phyloP scores from a whole-genome alignment of 2,888 invertebrate genomes.

The Lepidocyrtoides sp. region DNA sequence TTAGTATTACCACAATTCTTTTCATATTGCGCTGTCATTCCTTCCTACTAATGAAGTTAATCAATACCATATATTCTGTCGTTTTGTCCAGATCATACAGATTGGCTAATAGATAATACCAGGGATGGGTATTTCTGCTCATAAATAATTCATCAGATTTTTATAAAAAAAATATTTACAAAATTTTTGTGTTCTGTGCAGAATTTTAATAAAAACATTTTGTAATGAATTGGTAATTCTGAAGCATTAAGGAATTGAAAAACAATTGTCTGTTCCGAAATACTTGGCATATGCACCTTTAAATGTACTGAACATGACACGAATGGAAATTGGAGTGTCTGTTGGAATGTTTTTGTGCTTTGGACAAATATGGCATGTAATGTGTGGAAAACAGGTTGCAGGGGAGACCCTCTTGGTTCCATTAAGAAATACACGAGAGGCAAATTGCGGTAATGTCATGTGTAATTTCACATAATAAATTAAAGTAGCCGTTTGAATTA shows the following conservation, averaged over 20 bases:
- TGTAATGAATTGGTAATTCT: no score
- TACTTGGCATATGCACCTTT: background rate
- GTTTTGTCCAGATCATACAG: constrained; percentile 57
- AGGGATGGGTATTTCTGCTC: constrained; percentile 71
- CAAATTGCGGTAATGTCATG: constrained; percentile 61
- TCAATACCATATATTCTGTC: background rate
- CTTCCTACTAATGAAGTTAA: background rate
- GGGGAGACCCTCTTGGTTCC: constrained; percentile 36
- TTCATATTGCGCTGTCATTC: background rate
- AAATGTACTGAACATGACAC: background rate
- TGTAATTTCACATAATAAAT: no score
- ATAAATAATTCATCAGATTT: constrained; percentile 7
- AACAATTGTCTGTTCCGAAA: background rate
- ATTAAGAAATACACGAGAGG: background rate
- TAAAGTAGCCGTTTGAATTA: no score
- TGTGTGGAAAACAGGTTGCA: background rate
- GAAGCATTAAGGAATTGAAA: no score
- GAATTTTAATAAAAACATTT: background rate
- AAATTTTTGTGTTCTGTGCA: background rate
- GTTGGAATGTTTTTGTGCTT: background rate
- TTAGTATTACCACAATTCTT: constrained; percentile 12
- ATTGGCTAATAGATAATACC: constrained; percentile 59
- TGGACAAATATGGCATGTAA: background rate
- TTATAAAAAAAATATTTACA: background rate
- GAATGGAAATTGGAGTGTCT: background rate